Evolutionary conservation across 2,797 vertebrate species (phyloP).

Genomic region (Rhincodon typus): DNA sequence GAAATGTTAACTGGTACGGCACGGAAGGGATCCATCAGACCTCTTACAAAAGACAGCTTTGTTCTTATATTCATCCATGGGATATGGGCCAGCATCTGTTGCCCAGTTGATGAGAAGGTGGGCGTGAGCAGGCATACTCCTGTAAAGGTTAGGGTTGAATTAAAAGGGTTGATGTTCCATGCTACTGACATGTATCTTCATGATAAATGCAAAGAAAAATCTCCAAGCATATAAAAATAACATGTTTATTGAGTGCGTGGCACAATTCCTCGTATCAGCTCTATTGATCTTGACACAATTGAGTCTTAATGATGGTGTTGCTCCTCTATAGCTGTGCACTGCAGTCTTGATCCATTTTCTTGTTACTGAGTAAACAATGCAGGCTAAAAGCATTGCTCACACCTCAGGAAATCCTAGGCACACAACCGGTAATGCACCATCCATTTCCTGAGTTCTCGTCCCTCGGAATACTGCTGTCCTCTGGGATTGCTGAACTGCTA

Average conservation of each 20-base stretch:
- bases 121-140: too few species aligned
- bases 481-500: background rate
- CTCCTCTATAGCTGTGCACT: background rate
- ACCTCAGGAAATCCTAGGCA: background rate
- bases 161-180: background rate
- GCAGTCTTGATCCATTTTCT: background rate
- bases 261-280: background rate
- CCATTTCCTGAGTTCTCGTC: background rate
- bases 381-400: background rate
- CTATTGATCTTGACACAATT: background rate
- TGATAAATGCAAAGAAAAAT: background rate
- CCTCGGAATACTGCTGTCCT: background rate
- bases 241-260: background rate
- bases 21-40: background rate
- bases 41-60: background rate
- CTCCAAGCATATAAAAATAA: background rate
- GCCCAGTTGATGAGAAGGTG: too few species aligned
- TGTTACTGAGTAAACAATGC: background rate
- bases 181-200: background rate
- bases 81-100: too few species aligned
- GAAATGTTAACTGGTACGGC: background rate
- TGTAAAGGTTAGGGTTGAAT: background rate
- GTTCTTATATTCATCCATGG: too few species aligned
- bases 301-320: background rate
- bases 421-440: background rate